These are phyloP conservation scores for Cheilosia pagana DNA, from an alignment of 2,888 invertebrate genomes.

Conservation along the genomic window DNA sequence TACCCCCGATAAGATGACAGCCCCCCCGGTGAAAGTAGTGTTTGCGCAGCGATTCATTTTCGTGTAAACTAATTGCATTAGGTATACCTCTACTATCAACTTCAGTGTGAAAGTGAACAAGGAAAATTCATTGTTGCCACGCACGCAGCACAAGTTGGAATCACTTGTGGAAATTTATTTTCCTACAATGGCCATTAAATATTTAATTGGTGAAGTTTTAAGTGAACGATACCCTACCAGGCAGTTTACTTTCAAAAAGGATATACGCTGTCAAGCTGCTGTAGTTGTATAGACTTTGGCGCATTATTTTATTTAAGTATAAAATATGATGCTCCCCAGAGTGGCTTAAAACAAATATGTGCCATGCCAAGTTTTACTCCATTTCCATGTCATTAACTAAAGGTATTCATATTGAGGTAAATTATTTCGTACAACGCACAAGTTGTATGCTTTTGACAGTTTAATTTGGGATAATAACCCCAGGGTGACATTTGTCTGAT, in stretches of 20 bases:
- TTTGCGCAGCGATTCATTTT: conserved; percentile 33
- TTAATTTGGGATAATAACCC: conserved; percentile 45
- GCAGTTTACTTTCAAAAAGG: conserved; percentile 9
- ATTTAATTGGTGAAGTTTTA: conserved; percentile 59
- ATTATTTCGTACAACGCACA: conserved; percentile 49
- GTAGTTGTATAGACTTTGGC: conserved; percentile 3
- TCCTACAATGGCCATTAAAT: conserved; percentile 57
- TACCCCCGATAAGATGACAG: conserved; percentile 36
- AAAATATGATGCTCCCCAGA: conserved; percentile 26
- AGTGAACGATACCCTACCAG: conserved; percentile 17
- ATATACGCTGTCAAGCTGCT: neutral
- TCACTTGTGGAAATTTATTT: conserved; percentile 38
- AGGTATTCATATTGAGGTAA: conserved; percentile 47
- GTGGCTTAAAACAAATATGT: conserved; percentile 34
- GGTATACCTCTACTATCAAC: conserved; percentile 38
- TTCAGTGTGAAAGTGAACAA: conserved; percentile 28
- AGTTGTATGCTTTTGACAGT: conserved; percentile 50
- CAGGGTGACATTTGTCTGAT: conserved; percentile 51
- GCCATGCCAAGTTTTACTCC: conserved; percentile 19
- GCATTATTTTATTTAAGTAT: conserved; percentile 6
- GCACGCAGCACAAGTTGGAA: conserved; percentile 58
- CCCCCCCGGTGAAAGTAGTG: conserved; percentile 26
- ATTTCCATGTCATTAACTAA: conserved; percentile 37
- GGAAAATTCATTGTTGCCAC: conserved; percentile 49
- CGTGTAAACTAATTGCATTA: conserved; percentile 62